Conservation (phyloP, 2,888 invertebrate genomes). For the Watsonalla binaria region DNA sequence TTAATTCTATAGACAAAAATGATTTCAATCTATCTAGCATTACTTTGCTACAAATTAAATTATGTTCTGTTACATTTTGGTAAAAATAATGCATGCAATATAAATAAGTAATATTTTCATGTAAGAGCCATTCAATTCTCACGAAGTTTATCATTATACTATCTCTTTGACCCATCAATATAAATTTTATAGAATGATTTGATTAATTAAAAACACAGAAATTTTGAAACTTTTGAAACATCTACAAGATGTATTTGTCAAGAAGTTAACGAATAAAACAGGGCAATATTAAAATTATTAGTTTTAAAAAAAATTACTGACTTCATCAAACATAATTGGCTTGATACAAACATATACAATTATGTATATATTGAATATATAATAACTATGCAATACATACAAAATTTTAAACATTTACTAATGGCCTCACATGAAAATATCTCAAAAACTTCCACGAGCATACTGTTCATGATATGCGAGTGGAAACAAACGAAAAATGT, state of each 20-base stretch:
- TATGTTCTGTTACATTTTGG: conserved; percentile 29
- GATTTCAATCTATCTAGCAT: not conserved
- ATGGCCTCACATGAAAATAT: conserved; percentile 24
- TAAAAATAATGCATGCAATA: conserved; percentile 27
- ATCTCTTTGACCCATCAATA: too few relatives aligned
- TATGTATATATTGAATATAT: too few relatives aligned
- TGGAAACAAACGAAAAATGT: conserved; percentile 22
- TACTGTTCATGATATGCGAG: conserved; percentile 15
- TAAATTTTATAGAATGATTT: too few relatives aligned
- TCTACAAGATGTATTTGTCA: too few relatives aligned
- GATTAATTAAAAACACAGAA: too few relatives aligned
- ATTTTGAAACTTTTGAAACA: too few relatives aligned
- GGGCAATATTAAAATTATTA: not conserved
- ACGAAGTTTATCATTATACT: too few relatives aligned
- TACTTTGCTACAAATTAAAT: conserved; percentile 3
- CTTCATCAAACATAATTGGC: not conserved
- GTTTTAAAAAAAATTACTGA: not conserved
- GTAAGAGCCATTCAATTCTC: not conserved
- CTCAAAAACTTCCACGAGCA: conserved; percentile 9
- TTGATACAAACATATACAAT: too few relatives aligned
- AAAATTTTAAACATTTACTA: not conserved
- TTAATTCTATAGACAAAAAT: too few relatives aligned
- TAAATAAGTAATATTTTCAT: not conserved
- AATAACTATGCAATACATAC: not conserved
- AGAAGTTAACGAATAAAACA: too few relatives aligned